Evolutionary conservation across 2,888 invertebrate species (phyloP).

Genomic region (Himalopsyche kuldschensis): DNA sequence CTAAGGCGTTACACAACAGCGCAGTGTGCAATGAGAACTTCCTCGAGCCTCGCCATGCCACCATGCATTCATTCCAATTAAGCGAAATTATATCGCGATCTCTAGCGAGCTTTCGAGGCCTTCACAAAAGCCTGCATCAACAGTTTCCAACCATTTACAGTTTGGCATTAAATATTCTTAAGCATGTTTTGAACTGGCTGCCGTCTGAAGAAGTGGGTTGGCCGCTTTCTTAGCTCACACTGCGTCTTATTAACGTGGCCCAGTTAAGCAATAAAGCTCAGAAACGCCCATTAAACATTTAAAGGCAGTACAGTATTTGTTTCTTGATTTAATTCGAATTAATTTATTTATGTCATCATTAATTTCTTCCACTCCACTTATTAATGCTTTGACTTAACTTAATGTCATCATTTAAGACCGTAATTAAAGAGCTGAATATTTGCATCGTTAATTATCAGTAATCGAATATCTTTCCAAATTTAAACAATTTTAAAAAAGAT

Average conservation of each 20-base stretch:
- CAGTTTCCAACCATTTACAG: not conserved
- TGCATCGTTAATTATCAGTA: no score
- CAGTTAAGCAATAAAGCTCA: not conserved
- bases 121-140: not conserved
- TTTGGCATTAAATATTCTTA: constrained; percentile 6
- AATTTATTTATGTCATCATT: not conserved
- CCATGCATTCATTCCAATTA: constrained; percentile 25
- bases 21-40: not conserved
- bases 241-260: not conserved
- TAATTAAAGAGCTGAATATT: no score
- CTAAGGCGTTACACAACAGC: not conserved
- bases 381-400: no score
- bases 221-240: not conserved
- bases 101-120: constrained; percentile 5
- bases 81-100: constrained; percentile 21
- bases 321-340: not conserved
- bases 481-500: no score
- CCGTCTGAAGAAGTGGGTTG: not conserved
- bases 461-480: no score
- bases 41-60: not conserved
- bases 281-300: constrained; percentile 4
- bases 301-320: constrained; percentile 7
- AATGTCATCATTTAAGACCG: no score
- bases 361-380: no score
- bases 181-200: not conserved